phyloP scores from a whole-genome alignment of 1,140 invertebrate genomes.

The Atta texana region DNA sequence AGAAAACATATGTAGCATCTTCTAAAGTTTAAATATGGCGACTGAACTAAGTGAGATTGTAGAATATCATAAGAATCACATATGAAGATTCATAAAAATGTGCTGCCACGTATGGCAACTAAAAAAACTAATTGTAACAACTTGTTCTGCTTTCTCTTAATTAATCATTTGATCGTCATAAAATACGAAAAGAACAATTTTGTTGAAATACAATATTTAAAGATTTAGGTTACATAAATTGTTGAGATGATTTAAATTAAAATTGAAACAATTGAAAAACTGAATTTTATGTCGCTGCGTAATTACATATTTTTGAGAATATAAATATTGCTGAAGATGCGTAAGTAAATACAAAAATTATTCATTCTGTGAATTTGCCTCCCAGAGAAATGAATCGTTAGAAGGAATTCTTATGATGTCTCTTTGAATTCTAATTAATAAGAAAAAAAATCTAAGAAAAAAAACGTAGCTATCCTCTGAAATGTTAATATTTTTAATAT shows the following conservation, averaged over 20 bases:
- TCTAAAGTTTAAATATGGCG: too few relatives aligned
- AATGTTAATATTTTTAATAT: constrained; percentile 45
- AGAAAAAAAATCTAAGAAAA: too few relatives aligned
- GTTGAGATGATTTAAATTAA: background rate
- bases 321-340: background rate
- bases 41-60: too few relatives aligned
- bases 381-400: background rate
- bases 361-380: constrained; percentile 34
- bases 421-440: constrained; percentile 37
- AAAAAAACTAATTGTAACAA: too few relatives aligned
- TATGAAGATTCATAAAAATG: too few relatives aligned
- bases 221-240: background rate
- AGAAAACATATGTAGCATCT: too few relatives aligned
- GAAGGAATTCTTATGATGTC: constrained; percentile 1
- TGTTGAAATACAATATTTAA: background rate
- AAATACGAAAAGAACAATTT: background rate
- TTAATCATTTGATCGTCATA: background rate
- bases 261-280: background rate
- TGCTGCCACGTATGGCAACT: too few relatives aligned
- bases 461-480: background rate
- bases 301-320: background rate
- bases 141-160: background rate
- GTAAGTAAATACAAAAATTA: constrained; percentile 1
- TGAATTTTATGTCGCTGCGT: too few relatives aligned
- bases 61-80: too few relatives aligned